Conservation (phyloP, 2,888 invertebrate genomes). For the Hipparchia semele region DNA sequence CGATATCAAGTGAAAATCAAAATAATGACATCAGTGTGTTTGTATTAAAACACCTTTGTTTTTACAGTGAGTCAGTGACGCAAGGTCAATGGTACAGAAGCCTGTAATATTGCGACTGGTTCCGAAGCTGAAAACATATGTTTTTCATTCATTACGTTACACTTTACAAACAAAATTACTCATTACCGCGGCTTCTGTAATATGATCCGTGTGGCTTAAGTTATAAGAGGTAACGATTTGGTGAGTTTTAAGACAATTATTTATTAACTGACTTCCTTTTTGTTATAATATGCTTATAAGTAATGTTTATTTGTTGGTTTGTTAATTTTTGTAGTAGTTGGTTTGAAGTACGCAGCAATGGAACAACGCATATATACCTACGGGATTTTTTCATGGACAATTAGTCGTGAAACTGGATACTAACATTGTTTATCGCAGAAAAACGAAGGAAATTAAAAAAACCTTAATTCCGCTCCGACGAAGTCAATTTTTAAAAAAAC, state of each 20-base stretch:
- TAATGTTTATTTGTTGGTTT: too few species aligned
- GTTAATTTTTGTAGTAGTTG: too few species aligned
- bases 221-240: slow-evolving; percentile 35
- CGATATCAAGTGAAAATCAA: slow-evolving; percentile 19
- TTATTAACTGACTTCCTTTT: too few species aligned
- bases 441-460: too few species aligned
- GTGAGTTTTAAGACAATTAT: background rate
- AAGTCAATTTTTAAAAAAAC: too few species aligned
- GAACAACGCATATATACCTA: too few species aligned
- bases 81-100: slow-evolving; percentile 11
- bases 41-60: slow-evolving; percentile 19
- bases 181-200: slow-evolving; percentile 42
- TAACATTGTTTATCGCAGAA: too few species aligned
- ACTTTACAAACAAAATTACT: slow-evolving; percentile 47
- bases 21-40: slow-evolving; percentile 35
- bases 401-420: too few species aligned
- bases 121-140: slow-evolving; percentile 36
- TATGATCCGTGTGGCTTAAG: slow-evolving; percentile 41
- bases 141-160: slow-evolving; percentile 44
- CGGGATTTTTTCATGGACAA: too few species aligned
- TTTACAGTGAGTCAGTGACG: slow-evolving; percentile 32
- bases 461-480: too few species aligned
- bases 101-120: background rate
- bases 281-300: too few species aligned
- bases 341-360: too few species aligned